Evolutionary conservation across 2,888 invertebrate species (phyloP), one percentile per base, ranked within the genome.

Genomic region (Drosophila ustulata): DNA sequence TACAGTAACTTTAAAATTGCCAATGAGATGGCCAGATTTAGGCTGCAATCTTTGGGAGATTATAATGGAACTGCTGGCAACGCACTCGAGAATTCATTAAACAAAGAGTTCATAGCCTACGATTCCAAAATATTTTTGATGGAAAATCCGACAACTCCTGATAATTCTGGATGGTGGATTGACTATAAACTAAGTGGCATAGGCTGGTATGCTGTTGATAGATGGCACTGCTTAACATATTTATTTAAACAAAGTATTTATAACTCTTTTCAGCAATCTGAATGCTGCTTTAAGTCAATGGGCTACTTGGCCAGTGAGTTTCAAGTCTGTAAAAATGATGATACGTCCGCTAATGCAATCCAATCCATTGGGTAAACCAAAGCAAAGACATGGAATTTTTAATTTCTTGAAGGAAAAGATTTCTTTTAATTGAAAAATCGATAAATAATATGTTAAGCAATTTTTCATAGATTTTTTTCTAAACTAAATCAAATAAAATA

Each of bases 241-340:
- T 3, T 6, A 6, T 23, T 4, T 7, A 18, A 18, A 18, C 0
- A 18, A 18, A 2, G 18, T 2, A 1, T 11, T 25, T 8, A 8
- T 2, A 4, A 11, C n/a, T 8, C 8, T 2, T 49, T 58, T 0
- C 4, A 68, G 70, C 25, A 68, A 53, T 32, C 23, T 53, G 0
- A 69, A 68, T 69, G 49, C 30, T 4, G 0, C 2, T 1, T 1
- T 0, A 1, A 67, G 23, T 7, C 51, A 39, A 28, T 67, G 67
- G 67, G 0, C 0, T 1, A 26, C 34, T n/a, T 45, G 49, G 32
- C 6, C 11, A 0, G 5, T 0, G 4, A 1, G 1, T 4, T 32
- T 59, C 1, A 49, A 11, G 11, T n/a, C 37, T 11, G 69, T 49
- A 0, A 37, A 68, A 53, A 68, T 68, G 68, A 49, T 68, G 49